Percentiles rank a stretch among this genome's conserved stretches.
phyloP scores from a whole-genome alignment of 2,888 invertebrate genomes.

The Fabriciana adippe region DNA sequence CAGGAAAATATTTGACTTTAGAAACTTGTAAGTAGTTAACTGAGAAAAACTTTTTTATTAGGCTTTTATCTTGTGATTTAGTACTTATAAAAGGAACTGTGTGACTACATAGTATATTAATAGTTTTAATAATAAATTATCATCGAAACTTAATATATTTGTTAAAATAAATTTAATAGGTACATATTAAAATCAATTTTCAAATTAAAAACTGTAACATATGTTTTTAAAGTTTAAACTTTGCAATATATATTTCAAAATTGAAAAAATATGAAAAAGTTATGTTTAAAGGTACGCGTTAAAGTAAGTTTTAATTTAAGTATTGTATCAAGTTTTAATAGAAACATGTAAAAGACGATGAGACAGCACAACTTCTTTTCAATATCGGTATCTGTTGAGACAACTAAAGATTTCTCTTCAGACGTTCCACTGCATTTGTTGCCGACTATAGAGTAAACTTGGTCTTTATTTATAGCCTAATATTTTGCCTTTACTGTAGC shows the following conservation, averaged over 20 bases:
- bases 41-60: constrained; percentile 7
- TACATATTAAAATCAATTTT: no score
- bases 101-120: no score
- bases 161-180: no score
- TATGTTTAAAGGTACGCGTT: no score
- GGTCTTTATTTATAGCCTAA: constrained; percentile 58
- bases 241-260: no score
- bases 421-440: constrained; percentile 53
- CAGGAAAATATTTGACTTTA: constrained; percentile 7
- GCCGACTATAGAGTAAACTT: constrained; percentile 52
- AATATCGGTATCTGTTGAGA: constrained; percentile 52
- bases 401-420: constrained; percentile 48
- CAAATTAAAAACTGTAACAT: no score
- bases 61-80: constrained; percentile 1
- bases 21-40: constrained; percentile 3
- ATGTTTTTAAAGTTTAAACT: no score
- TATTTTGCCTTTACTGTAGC: constrained; percentile 55
- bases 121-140: no score
- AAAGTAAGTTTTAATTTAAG: no score
- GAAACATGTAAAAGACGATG: constrained; percentile 65
- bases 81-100: no score
- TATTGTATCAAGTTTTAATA: neutral
- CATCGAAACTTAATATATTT: no score
- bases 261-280: no score
- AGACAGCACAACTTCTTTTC: constrained; percentile 63